Evolutionary conservation across 2,797 vertebrate genomes (phyloP), one percentile per base, ranked within the genome.

Genomic region (Parauchenoglanis ngamensis): DNA sequence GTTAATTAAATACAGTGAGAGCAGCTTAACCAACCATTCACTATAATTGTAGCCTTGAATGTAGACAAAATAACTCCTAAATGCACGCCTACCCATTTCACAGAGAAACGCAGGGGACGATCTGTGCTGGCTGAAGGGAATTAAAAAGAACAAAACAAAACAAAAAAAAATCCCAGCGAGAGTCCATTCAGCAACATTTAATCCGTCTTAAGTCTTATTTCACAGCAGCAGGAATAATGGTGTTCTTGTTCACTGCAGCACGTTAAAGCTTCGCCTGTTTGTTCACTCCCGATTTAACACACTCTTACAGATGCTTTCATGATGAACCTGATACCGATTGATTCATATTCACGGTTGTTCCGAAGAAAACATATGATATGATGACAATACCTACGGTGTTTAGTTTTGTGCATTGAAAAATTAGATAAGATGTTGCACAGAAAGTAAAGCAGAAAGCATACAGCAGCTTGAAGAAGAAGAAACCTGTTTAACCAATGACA

Each of bases 131-230:
- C 80, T 23, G 57, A 86, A 70, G 86, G 70, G 52, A 89, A 77
- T 72, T 72, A 72, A 83, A 67, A 8, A 49, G 40, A 75, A n/a
- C 15, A 76, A 57, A 44, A 81, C 12, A 72, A 49, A 70, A 25
- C 7, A 23, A 2, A 86, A 92, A 92, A 87, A 90, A 91, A 57
- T 86, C 85, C 85, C 85, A 85, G 79, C 89, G 59, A 90, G 59
- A 91, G 92, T 76, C 92, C 70, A 90, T 94, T 93, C 92, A 94
- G 95, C 93, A 94, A 94, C 93, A 92, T 93, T 93, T 93, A 95
- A 94, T 93, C 94, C 91, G 91, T 93, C 92, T 91, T 92, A 90
- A 91, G 92, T 90, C 94, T 93, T 94, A 93, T 94, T 93, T 93
- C 93, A 87, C 90, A 93, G 91, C 88, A 88, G 82, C 85, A 90